Evolutionary conservation across 2,888 invertebrate genomes (phyloP).

Genomic region (Unio pictorum): DNA sequence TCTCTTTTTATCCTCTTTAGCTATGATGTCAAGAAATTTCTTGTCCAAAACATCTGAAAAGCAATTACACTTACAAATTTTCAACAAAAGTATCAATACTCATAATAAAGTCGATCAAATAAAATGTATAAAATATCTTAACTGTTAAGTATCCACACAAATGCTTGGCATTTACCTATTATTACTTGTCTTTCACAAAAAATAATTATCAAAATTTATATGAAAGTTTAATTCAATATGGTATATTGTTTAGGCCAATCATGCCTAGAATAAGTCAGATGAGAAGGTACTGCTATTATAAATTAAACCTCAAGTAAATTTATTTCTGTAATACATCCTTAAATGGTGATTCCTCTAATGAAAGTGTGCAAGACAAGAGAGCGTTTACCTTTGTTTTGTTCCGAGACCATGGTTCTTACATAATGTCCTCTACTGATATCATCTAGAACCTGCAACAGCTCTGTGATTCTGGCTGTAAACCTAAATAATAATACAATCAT

Average conservation of each 20-base stretch:
- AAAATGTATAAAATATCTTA: slow-evolving; percentile 4
- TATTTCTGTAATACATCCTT: no score
- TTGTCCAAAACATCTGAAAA: no score
- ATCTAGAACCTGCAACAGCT: slow-evolving; percentile 86
- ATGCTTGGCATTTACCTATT: not conserved
- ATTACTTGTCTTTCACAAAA: not conserved
- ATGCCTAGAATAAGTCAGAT: not conserved
- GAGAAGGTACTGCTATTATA: not conserved
- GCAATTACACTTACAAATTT: no score
- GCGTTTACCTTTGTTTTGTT: slow-evolving; percentile 28
- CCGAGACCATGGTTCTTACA: slow-evolving; percentile 80
- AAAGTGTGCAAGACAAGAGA: not conserved
- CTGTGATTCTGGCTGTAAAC: slow-evolving; percentile 93
- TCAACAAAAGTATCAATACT: no score
- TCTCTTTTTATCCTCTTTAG: slow-evolving; percentile 7
- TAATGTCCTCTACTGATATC: slow-evolving; percentile 78
- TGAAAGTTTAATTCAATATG: no score
- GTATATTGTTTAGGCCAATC: no score
- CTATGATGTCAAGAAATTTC: not conserved
- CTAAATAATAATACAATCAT: slow-evolving; percentile 42
- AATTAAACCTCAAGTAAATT: not conserved
- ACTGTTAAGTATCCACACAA: not conserved
- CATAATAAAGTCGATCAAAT: slow-evolving; percentile 1
- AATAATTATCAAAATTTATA: not conserved
- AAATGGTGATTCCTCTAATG: not conserved